A percentile compares a stretch with the other conserved stretches of the same genome.
phyloP scores from a whole-genome alignment of 1,140 invertebrate genomes.

The Meloidogyne floridensis region DNA sequence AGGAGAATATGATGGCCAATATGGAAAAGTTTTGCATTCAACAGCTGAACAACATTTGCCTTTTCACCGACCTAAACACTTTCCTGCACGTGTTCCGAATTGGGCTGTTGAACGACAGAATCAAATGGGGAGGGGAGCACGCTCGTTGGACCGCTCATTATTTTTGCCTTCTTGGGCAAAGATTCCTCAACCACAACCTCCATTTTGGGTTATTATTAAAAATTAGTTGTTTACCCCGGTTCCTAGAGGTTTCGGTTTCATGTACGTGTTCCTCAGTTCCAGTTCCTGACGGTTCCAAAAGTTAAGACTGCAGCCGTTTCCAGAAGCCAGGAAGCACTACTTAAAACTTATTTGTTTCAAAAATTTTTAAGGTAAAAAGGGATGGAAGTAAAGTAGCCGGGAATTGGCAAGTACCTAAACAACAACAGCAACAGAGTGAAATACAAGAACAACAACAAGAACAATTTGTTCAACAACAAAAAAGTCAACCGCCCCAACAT shows the following conservation, averaged over 20 bases:
- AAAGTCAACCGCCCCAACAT: constrained; percentile 1
- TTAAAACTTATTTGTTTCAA: no score
- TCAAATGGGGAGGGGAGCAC: constrained; percentile 18
- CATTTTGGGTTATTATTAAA: constrained; percentile 36
- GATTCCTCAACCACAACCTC: constrained; percentile 36
- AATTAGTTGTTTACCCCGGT: neutral
- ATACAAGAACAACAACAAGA: constrained; percentile 13
- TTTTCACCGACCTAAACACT: constrained; percentile 16
- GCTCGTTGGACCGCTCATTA: constrained; percentile 21
- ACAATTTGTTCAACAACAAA: constrained; percentile 15
- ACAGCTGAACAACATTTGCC: constrained; percentile 21
- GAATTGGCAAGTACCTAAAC: constrained; percentile 7
- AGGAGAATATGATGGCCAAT: constrained; percentile 15
- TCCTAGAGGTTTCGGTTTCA: no score
- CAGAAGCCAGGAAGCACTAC: no score
- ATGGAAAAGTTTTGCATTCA: neutral
- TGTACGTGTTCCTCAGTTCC: no score
- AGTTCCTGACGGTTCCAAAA: no score
- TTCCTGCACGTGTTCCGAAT: constrained; percentile 28
- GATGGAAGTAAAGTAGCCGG: constrained; percentile 5
- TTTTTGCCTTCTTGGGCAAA: constrained; percentile 38
- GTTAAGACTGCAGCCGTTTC: no score
- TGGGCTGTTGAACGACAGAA: constrained; percentile 30
- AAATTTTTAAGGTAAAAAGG: neutral
- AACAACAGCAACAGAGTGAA: constrained; percentile 24